Conservation (phyloP, 2,113 vertebrate species). For the Steatornis caripensis region DNA sequence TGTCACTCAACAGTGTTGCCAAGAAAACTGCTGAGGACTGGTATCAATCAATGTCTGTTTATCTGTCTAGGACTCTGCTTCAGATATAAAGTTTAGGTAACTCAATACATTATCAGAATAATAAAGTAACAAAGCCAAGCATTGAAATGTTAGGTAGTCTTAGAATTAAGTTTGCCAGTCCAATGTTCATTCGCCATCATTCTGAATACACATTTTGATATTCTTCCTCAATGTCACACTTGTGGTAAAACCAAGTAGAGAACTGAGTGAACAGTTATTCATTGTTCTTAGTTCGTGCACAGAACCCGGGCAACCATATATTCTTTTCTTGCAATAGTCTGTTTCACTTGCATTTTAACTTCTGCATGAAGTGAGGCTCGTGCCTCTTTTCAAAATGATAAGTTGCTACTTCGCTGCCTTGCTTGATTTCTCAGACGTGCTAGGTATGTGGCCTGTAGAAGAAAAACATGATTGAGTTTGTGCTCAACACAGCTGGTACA, state of each 20-base stretch:
- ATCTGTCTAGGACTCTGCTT: constrained; percentile 22
- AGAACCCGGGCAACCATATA: not conserved
- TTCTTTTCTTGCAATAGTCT: not conserved
- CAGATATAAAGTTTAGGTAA: not conserved
- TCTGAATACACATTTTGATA: not conserved
- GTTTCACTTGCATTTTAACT: not conserved
- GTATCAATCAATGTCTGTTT: constrained; percentile 46
- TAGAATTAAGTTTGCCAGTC: not conserved
- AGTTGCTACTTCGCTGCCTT: not conserved
- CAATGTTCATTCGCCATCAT: not conserved
- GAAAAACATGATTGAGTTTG: not conserved
- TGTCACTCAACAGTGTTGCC: not conserved
- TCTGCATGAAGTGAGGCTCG: not conserved
- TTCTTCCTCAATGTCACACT: not conserved
- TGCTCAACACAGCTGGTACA: not conserved
- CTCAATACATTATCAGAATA: not conserved
- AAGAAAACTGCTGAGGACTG: constrained; percentile 23
- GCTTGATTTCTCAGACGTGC: not conserved
- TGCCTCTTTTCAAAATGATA: not conserved
- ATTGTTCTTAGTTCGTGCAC: not conserved
- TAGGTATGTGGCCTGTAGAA: not conserved
- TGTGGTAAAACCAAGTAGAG: not conserved
- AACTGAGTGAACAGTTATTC: not conserved
- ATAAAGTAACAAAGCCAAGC: not conserved
- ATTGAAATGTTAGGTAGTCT: not conserved